Conservation (phyloP, 2,113 vertebrate genomes). For the Atlantisia rogersi region DNA sequence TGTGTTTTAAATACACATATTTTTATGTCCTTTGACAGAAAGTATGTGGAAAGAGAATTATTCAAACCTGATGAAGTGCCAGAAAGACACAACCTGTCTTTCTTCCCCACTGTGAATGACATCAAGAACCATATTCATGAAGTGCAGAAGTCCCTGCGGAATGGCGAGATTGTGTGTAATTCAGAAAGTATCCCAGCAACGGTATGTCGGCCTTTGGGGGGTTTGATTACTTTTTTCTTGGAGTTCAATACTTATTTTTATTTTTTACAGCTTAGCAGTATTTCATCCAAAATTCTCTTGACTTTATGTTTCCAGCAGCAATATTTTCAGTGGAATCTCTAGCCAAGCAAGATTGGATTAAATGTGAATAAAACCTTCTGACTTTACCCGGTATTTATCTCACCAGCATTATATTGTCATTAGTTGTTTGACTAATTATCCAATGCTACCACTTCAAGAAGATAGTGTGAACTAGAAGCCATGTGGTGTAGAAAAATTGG, state of each 20-base stretch:
- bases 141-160: conserved; percentile 81
- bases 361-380: neutral
- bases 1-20: neutral
- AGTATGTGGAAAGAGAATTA: conserved; percentile 87
- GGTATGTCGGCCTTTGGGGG: conserved; percentile 51
- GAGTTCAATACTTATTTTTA: neutral
- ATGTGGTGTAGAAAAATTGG: neutral
- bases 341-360: neutral
- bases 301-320: neutral
- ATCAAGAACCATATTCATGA: conserved; percentile 90
- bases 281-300: neutral
- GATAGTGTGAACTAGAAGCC: neutral
- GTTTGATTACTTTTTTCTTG: neutral
- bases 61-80: conserved; percentile 85
- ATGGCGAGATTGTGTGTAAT: conserved; percentile 65
- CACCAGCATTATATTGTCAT: neutral
- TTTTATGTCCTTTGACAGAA: conserved; percentile 72
- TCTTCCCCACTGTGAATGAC: conserved; percentile 89
- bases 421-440: neutral
- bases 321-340: conserved; percentile 11
- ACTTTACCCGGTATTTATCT: neutral
- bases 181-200: conserved; percentile 75
- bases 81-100: conserved; percentile 87
- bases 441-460: neutral
- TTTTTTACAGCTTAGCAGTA: neutral